A percentile compares a stretch with the other conserved stretches of the same genome.
Conservation (phyloP, 2,797 vertebrate species). For the Chaetophractus vellerosus region DNA sequence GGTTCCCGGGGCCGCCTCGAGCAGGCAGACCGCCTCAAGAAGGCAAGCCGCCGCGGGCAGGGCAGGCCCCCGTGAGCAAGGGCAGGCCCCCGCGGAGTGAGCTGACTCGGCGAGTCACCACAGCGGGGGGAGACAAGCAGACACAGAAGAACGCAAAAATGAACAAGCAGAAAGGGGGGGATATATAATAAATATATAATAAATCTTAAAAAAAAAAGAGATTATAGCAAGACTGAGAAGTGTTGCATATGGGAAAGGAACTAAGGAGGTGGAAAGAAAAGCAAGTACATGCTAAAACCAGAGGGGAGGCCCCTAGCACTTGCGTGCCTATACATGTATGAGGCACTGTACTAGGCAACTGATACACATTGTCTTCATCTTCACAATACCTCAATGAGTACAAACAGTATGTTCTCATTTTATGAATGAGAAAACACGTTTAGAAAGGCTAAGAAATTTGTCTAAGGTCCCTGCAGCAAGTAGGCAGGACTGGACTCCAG, state of each 20-base stretch:
- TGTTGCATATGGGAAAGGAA: neutral
- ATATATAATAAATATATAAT: no score
- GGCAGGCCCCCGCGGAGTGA: no score
- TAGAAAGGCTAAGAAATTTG: conserved; percentile 1
- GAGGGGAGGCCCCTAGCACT: neutral
- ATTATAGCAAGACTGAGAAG: neutral
- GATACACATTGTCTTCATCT: neutral
- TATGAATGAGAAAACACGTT: conserved; percentile 26
- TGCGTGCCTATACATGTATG: neutral
- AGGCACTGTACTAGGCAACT: neutral
- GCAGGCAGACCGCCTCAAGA: no score
- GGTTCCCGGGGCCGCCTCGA: no score
- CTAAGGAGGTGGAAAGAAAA: neutral
- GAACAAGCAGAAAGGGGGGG: no score
- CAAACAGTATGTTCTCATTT: neutral
- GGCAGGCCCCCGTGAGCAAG: no score
- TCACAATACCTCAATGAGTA: neutral
- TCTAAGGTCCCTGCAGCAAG: neutral
- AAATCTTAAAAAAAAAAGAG: no score
- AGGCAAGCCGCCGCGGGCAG: no score
- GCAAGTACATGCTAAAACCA: neutral
- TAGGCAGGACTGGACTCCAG: neutral
- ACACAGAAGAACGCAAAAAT: no score
- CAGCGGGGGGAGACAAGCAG: no score
- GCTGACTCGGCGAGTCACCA: no score